phyloP scores from a whole-genome alignment of 2,888 invertebrate genomes.

The Caenorhabditis sp. region DNA sequence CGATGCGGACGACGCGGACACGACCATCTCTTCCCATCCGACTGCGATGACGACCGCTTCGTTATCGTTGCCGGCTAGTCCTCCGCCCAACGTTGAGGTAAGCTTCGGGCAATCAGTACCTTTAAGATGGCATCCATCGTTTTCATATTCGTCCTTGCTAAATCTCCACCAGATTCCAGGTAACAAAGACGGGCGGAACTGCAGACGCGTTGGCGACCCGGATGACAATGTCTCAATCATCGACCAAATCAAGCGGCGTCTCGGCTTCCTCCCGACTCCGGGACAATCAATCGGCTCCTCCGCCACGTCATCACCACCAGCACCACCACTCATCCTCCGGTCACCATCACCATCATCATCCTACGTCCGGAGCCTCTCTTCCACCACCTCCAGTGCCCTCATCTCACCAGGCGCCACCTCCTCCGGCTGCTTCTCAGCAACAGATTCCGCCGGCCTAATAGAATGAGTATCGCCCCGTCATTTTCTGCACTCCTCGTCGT shows the following conservation, averaged over 20 bases:
- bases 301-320: constrained; percentile 25
- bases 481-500: too few species aligned
- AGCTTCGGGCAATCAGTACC: neutral
- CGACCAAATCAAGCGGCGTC: constrained; percentile 48
- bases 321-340: neutral
- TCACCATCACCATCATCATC: constrained; percentile 12
- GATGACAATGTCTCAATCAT: constrained; percentile 43
- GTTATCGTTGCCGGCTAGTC: constrained; percentile 54
- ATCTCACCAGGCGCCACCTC: neutral
- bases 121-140: too few species aligned
- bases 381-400: constrained; percentile 2
- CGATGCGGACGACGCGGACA: constrained; percentile 15
- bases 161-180: constrained; percentile 36
- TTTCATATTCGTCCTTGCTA: neutral
- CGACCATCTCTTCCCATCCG: constrained; percentile 15
- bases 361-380: neutral
- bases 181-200: too few species aligned
- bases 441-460: constrained; percentile 13
- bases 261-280: constrained; percentile 43
- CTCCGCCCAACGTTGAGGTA: constrained; percentile 48
- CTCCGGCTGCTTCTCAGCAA: constrained; percentile 14
- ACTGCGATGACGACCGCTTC: constrained; percentile 13
- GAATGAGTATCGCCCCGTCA: constrained; percentile 1
- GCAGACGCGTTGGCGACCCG: constrained; percentile 12
- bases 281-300: constrained; percentile 57